Evolutionary conservation across 1,140 invertebrate species (phyloP), one percentile per base, ranked within the genome.

Genomic region (Maniola jurtina): DNA sequence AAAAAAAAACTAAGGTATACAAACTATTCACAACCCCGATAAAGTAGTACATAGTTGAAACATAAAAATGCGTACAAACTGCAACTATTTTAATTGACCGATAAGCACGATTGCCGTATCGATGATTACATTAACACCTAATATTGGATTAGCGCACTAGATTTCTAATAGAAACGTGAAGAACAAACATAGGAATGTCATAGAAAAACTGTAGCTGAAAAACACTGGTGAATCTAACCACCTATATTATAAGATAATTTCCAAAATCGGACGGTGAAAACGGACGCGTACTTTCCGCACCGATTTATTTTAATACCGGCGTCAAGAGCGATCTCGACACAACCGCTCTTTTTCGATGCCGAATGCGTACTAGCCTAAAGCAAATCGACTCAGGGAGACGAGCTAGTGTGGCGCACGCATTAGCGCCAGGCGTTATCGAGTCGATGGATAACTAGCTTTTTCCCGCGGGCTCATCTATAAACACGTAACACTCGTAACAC

Each of bases 381-480:
- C 71, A 71, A 72, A 82, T 81, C 79, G 80, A 79, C 80, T 76
- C 59, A n/a, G 64, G 57, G 78, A 25, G 48, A 11, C 5, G 71
- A 68, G 60, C 67, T 84, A 87, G 84, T 83, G 88, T 64, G 75
- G 88, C 78, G 79, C 82, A 81, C 80, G 82, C 82, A 83, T 72
- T 70, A 55, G 72, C 70, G 72, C 63, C 71, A 75, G 71, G 72
- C 52, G 75, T 75, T 82, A 84, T 84, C 78, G 83, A 88, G 74
- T 82, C 83, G 79, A 88, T 83, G 79, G 72, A 73, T 25, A 25
- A 25, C 25, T 25, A 25, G 25, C 25, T 25, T 25, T 25, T 4
- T 1, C 25, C 25, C 25, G 25, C 4, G 25, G 25, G 25, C 25
- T 25, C 25, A 25, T 25, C 4, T 25, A 25, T 25, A 25, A 25